A percentile compares a stretch with the other conserved stretches of the same genome.
Conservation (phyloP, 1,140 invertebrate genomes). For the Cylas formicarius region DNA sequence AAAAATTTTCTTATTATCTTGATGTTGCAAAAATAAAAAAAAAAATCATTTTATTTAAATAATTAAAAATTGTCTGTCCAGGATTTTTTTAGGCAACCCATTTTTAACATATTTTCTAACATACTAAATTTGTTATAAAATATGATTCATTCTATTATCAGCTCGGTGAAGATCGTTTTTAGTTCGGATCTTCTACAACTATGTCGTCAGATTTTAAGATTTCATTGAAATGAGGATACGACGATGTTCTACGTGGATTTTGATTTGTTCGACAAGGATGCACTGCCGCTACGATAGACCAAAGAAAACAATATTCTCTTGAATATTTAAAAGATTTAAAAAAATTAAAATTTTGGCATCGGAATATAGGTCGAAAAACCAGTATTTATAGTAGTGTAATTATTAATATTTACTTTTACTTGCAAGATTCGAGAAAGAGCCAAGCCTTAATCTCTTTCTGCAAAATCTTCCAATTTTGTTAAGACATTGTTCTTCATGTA, state of each 20-base stretch:
- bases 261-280: slow-evolving; percentile 5
- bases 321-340: slow-evolving; percentile 19
- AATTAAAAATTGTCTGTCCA: too few relatives aligned
- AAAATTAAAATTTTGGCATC: slow-evolving; percentile 13
- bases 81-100: too few relatives aligned
- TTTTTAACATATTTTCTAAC: too few relatives aligned
- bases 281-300: slow-evolving; percentile 18
- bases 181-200: too few relatives aligned
- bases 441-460: slow-evolving; percentile 36
- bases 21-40: too few relatives aligned
- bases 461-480: slow-evolving; percentile 28
- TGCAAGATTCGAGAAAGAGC: slow-evolving; percentile 28
- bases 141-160: too few relatives aligned
- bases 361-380: slow-evolving; percentile 8
- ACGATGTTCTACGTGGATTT: slow-evolving; percentile 14
- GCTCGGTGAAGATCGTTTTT: too few relatives aligned
- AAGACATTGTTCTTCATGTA: slow-evolving; percentile 16
- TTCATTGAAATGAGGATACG: slow-evolving; percentile 11
- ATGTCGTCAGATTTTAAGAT: slow-evolving; percentile 11
- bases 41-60: too few relatives aligned
- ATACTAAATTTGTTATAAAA: too few relatives aligned
- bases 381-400: slow-evolving; percentile 28
- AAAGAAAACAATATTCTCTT: slow-evolving; percentile 24
- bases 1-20: too few relatives aligned
- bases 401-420: slow-evolving; percentile 27